Conservation (phyloP, 2,113 vertebrate species). For the Megaceryle torquata region DNA sequence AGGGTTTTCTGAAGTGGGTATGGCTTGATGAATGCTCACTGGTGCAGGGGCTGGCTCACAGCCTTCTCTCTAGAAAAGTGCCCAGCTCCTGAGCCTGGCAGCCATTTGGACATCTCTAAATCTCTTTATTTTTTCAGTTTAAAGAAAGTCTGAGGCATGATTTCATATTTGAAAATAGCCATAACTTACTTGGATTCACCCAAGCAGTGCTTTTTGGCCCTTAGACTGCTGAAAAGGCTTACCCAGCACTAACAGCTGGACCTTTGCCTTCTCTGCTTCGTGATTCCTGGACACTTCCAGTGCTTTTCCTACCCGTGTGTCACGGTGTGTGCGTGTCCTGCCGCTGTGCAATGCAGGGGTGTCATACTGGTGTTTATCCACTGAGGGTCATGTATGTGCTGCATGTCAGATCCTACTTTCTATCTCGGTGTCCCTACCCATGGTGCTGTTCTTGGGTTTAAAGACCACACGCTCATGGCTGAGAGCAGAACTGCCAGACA, state of each 20-base stretch:
- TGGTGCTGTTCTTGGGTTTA: background rate
- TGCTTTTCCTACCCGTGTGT: background rate
- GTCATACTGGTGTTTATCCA: slow-evolving; percentile 1
- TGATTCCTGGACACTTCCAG: background rate
- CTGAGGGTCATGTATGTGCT: background rate
- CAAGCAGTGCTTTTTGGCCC: background rate
- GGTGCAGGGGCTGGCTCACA: background rate
- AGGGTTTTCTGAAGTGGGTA: background rate
- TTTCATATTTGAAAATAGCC: background rate
- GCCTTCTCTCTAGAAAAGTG: background rate
- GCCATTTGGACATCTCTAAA: background rate
- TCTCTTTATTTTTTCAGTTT: background rate
- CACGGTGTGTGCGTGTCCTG: background rate
- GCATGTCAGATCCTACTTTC: background rate
- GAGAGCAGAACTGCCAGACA: background rate
- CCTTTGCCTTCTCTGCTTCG: background rate
- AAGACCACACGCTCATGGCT: background rate
- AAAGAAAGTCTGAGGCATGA: background rate
- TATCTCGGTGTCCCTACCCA: background rate
- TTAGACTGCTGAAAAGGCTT: background rate
- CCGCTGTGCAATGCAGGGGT: background rate
- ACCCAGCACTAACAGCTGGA: background rate
- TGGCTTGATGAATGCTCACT: background rate
- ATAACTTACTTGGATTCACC: background rate
- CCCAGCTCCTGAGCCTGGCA: background rate